Conservation (phyloP, 2,113 vertebrate species). For the Nycticryphes semicollaris region DNA sequence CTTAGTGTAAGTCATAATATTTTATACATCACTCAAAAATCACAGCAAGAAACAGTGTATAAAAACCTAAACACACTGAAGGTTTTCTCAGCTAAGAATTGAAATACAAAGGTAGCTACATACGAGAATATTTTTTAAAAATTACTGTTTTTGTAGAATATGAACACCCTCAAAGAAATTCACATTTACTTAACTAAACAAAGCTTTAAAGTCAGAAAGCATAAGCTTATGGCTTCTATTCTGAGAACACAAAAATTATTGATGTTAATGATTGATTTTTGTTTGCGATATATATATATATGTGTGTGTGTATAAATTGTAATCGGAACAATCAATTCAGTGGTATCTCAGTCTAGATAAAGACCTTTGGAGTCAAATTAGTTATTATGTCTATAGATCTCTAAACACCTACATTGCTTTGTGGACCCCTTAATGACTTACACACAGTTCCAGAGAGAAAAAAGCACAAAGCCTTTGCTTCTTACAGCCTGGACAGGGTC, state of each 20-base stretch:
- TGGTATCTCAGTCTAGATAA: not conserved
- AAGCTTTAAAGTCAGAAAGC: not conserved
- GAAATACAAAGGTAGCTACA: not conserved
- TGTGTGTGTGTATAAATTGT: not conserved
- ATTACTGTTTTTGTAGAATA: not conserved
- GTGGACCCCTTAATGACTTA: not conserved
- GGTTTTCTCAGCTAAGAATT: not conserved
- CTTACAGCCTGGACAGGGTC: not conserved
- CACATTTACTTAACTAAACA: not conserved
- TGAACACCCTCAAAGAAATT: not conserved
- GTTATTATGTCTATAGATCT: not conserved
- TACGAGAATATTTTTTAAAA: not conserved
- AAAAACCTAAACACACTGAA: not conserved
- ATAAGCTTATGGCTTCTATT: not conserved
- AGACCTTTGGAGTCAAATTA: not conserved
- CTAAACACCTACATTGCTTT: not conserved
- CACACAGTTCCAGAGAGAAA: not conserved
- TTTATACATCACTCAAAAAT: conserved; percentile 4
- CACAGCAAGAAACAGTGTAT: not conserved
- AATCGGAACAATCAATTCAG: not conserved
- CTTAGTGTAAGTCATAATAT: not conserved
- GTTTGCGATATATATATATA: not conserved
- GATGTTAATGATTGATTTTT: not conserved
- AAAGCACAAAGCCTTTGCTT: not conserved
- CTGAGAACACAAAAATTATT: not conserved